Conservation (phyloP, 2,797 vertebrate genomes). For the Xerus rutilus region DNA sequence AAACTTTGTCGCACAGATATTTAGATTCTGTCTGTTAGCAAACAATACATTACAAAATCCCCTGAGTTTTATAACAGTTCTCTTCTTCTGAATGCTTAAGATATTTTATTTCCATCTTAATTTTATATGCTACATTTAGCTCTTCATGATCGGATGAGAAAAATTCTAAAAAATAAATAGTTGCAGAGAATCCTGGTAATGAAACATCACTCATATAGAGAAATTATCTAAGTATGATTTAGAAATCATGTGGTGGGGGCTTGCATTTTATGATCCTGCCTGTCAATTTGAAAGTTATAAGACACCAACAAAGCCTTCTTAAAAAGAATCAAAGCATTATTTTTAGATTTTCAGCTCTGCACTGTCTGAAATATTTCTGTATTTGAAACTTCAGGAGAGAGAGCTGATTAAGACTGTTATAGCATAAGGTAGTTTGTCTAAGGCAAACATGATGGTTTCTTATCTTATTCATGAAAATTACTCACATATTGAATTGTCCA, state of each 20-base stretch:
- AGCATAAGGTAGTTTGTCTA: conserved; percentile 67
- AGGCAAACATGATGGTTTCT: conserved; percentile 77
- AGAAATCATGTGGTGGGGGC: background rate
- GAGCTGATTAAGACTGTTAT: background rate
- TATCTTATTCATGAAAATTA: conserved; percentile 80
- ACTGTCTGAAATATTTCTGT: background rate
- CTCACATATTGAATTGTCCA: conserved; percentile 79
- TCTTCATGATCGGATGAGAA: conserved; percentile 1
- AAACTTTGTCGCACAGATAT: background rate
- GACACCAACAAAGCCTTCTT: background rate
- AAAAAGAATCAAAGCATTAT: background rate
- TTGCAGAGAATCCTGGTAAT: background rate
- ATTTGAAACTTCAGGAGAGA: conserved; percentile 54
- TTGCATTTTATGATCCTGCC: background rate
- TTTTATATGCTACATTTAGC: background rate
- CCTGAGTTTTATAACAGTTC: background rate
- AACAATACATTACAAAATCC: background rate
- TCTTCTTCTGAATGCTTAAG: background rate
- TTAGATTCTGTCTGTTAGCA: background rate
- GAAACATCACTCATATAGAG: background rate
- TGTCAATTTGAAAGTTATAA: background rate
- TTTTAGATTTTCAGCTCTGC: conserved; percentile 14
- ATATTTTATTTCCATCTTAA: background rate
- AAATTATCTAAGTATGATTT: conserved; percentile 33
- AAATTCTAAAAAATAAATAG: conserved; percentile 37